Conservation (phyloP, 2,888 invertebrate species). For the Drosophila seclusa region DNA sequence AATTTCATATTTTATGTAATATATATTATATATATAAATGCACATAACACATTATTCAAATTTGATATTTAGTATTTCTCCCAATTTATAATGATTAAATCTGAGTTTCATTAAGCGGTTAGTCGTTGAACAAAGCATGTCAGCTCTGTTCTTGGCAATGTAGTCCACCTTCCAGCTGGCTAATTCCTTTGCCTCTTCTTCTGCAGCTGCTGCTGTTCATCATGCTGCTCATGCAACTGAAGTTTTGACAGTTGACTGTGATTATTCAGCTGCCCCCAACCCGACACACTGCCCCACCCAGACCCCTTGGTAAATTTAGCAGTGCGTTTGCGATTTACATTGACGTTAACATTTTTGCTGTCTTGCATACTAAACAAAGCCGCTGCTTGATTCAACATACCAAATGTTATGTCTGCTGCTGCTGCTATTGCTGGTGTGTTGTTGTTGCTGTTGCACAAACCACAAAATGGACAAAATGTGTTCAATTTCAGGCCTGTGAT, state of each 20-base stretch:
- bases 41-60: background rate
- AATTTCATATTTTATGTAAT: no score
- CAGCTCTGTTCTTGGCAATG: background rate
- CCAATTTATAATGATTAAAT: background rate
- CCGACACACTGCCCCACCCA: background rate
- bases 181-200: background rate
- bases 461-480: constrained; percentile 80
- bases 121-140: background rate
- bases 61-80: background rate
- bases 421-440: constrained; percentile 15
- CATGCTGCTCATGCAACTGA: constrained; percentile 74
- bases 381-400: constrained; percentile 40
- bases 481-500: constrained; percentile 79
- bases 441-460: constrained; percentile 53
- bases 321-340: constrained; percentile 75
- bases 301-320: constrained; percentile 51
- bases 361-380: constrained; percentile 74
- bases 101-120: background rate
- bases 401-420: constrained; percentile 44
- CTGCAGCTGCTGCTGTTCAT: constrained; percentile 42
- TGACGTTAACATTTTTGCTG: constrained; percentile 74
- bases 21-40: background rate
- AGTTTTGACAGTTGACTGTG: constrained; percentile 79
- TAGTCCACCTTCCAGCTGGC: constrained; percentile 9
- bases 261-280: constrained; percentile 49